Base-by-base conservation (phyloP, 2,888 invertebrate genomes). In the Plagiodera versicolora region DNA sequence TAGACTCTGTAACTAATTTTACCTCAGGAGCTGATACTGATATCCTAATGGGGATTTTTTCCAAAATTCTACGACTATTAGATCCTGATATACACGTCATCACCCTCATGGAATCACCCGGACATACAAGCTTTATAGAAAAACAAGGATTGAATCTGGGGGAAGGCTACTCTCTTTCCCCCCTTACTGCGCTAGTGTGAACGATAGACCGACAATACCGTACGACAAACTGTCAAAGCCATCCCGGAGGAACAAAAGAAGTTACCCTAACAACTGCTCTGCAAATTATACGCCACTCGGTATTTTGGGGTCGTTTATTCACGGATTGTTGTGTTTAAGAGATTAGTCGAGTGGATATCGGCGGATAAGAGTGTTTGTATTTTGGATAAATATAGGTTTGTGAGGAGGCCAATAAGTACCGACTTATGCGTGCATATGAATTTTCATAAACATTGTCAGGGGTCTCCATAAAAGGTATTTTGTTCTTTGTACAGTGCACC, bases 241-340 rank as follows among this genome's bases (percentile, higher is more conserved):
- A 71, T 76, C 79, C 51, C 69, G 63, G 61, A 68, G 62, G 71
- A 71, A 71, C 74, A 76, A 73, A 71, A 68, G 71, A 80, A 73
- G 79, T 17, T 67, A 80, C 56, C 85, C 85, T 68, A 84, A 83
- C 66, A 80, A 81, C 66, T 83, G 72, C 61, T 64, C 67, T 72
- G 71, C 70, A 74, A 76, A 77, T 77, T 77, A 75, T 74, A 75
- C 74, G 74, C 74, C 72, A 72, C 74, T 74, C 70, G 70, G 71
- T 65, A 70, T 69, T 72, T 67, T 70, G 70, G 70, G 68, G 70
- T 68, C 70, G 69, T 70, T 73, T 72, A 70, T 56, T 70, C 64
- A 65, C 52, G 69, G 69, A 58, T 62, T 61, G 61, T 61, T 39
- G 57, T 53, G 52, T 57, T 61, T 49, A 14, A 60, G 60, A 62